phyloP scores from a whole-genome alignment of 2,797 vertebrate genomes.

The Limnodromus scolopaceus region DNA sequence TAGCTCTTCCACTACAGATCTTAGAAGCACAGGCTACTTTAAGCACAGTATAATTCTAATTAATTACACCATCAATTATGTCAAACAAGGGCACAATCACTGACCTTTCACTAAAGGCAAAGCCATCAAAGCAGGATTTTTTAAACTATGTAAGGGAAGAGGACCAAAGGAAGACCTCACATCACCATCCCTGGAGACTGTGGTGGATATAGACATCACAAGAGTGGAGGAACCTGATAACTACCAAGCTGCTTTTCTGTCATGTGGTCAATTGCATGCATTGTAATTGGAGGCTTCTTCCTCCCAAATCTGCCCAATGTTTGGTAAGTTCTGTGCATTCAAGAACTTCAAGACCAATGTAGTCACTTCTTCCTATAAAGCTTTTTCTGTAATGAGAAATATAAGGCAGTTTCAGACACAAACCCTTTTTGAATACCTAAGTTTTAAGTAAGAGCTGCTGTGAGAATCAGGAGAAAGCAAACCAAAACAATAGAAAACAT shows the following conservation, averaged over 20 bases:
- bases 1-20: conserved; percentile 22
- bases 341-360: background rate
- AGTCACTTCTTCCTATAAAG: background rate
- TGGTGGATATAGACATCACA: background rate
- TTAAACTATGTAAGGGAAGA: background rate
- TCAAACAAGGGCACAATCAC: conserved; percentile 49
- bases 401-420: background rate
- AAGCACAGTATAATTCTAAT: conserved; percentile 52
- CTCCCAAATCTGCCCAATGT: background rate
- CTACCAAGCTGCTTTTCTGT: background rate
- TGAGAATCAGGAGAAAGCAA: background rate
- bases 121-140: conserved; percentile 37
- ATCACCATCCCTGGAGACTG: background rate
- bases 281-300: background rate
- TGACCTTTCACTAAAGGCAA: conserved; percentile 58
- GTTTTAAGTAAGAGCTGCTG: background rate
- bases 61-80: conserved; percentile 58
- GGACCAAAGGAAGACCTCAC: conserved; percentile 2
- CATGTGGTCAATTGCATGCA: background rate
- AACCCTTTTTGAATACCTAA: background rate
- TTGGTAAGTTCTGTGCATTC: background rate
- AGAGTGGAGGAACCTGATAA: background rate
- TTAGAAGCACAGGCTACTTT: conserved; percentile 22
- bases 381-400: background rate
- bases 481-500: background rate